Evolutionary conservation across 2,888 invertebrate genomes (phyloP).

Genomic region (Caenorhabditis zanzibari): DNA sequence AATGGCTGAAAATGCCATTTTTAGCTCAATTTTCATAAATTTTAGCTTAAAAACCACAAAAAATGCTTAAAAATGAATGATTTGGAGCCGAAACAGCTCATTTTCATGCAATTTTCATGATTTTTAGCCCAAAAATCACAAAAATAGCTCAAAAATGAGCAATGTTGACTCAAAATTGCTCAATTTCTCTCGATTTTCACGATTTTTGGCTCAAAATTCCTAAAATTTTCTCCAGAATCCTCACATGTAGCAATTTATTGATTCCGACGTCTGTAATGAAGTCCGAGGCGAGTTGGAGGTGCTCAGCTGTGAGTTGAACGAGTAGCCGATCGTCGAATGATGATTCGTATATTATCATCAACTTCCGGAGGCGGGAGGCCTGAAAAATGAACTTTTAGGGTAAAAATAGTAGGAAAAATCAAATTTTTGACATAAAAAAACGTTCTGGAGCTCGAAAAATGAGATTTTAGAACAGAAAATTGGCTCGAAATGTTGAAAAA

Average conservation of each 20-base stretch:
- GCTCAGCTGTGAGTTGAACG: conserved; percentile 29
- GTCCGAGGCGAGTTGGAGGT: conserved; percentile 47
- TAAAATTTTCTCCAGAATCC: background rate
- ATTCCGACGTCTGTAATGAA: conserved; percentile 39
- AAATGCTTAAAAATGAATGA: background rate
- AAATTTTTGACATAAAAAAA: too few relatives aligned
- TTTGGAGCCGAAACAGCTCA: background rate
- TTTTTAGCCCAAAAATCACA: background rate
- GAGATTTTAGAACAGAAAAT: too few relatives aligned
- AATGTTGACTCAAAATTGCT: background rate
- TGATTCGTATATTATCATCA: conserved; percentile 50
- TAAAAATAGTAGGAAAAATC: too few relatives aligned
- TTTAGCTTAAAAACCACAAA: background rate
- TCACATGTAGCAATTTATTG: conserved; percentile 29
- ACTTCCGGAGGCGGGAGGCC: conserved; percentile 28
- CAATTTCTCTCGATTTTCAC: background rate
- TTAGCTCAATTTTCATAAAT: too few relatives aligned
- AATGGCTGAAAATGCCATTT: too few relatives aligned
- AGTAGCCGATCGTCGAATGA: conserved; percentile 46
- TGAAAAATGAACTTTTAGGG: too few relatives aligned
- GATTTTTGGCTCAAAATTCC: background rate
- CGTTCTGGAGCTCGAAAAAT: too few relatives aligned
- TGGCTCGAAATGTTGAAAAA: too few relatives aligned
- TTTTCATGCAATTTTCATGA: background rate
- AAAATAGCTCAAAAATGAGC: background rate